These are phyloP conservation scores for Diacarnus erythraeanus DNA, from an alignment of 37 sponge, comb jelly and placozoan species.

Conservation along the genomic window DNA sequence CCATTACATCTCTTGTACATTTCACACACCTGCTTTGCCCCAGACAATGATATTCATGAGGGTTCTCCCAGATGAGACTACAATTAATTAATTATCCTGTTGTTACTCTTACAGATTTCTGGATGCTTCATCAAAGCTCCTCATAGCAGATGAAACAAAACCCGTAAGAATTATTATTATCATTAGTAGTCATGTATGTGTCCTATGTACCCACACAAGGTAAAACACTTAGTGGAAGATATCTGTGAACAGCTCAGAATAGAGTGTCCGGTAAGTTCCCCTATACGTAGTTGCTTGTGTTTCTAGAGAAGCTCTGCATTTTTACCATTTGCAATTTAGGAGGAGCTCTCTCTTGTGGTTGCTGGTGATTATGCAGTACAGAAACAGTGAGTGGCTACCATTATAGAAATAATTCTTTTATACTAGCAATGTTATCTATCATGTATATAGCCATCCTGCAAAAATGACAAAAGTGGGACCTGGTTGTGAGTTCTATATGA, in stretches of 20 bases:
- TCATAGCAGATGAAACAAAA: conserved; percentile 55
- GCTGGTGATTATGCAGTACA: conserved; percentile 80
- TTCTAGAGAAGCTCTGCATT: not conserved
- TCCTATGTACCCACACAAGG: conserved; percentile 16
- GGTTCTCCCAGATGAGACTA: too few relatives aligned
- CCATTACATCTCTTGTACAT: not conserved
- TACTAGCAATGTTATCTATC: not conserved
- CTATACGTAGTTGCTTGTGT: not conserved
- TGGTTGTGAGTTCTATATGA: conserved; percentile 33
- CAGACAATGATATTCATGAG: not conserved
- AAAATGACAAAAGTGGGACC: conserved; percentile 34
- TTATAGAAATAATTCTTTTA: not conserved
- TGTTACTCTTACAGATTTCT: conserved; percentile 53
- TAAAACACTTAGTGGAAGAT: conserved; percentile 47
- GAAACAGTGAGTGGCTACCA: conserved; percentile 56
- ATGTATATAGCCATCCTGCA: conserved; percentile 36
- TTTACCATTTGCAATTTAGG: conserved; percentile 35
- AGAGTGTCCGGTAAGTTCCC: conserved; percentile 45
- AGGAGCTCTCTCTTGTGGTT: conserved; percentile 84
- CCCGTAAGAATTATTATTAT: conserved; percentile 29
- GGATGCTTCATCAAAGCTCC: conserved; percentile 62
- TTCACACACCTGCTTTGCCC: not conserved
- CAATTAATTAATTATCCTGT: not conserved
- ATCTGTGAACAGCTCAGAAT: conserved; percentile 56
- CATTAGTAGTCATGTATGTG: not conserved